Evolutionary conservation across 2,888 invertebrate genomes (phyloP).

Genomic region (Idaea aversata): DNA sequence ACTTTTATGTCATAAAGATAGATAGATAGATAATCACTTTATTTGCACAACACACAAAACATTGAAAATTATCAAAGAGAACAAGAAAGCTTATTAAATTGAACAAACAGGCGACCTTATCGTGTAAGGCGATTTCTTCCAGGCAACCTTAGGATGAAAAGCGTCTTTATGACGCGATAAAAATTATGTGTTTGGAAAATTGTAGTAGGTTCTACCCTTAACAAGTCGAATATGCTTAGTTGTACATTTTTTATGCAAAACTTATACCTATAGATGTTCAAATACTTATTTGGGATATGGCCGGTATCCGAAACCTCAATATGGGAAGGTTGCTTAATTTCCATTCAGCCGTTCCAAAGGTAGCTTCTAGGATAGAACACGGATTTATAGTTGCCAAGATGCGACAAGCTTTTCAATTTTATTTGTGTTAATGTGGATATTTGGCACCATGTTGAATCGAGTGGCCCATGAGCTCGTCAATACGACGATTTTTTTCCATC

Average conservation of each 20-base stretch:
- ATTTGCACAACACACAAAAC: too few species aligned
- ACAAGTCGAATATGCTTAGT: slow-evolving; percentile 38
- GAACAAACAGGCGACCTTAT: too few species aligned
- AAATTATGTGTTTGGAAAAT: slow-evolving; percentile 17
- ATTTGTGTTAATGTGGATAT: not conserved
- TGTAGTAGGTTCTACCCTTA: not conserved
- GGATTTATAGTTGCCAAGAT: not conserved
- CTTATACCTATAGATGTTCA: slow-evolving; percentile 47
- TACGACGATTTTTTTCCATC: too few species aligned
- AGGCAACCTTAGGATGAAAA: too few species aligned
- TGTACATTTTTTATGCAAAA: slow-evolving; percentile 64
- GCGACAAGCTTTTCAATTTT: not conserved
- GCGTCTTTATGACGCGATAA: too few species aligned
- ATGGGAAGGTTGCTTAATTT: slow-evolving; percentile 51
- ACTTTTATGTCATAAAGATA: too few species aligned
- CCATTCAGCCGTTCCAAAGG: slow-evolving; percentile 41
- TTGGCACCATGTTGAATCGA: too few species aligned
- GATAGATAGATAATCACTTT: too few species aligned
- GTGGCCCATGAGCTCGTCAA: too few species aligned
- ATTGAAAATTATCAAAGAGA: too few species aligned
- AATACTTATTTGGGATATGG: slow-evolving; percentile 51
- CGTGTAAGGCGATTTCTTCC: too few species aligned
- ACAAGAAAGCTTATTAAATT: too few species aligned
- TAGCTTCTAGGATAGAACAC: slow-evolving; percentile 9
- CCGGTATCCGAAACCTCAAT: slow-evolving; percentile 33